phyloP scores from a whole-genome alignment of 2,888 invertebrate species.

The Chesias legatella region DNA sequence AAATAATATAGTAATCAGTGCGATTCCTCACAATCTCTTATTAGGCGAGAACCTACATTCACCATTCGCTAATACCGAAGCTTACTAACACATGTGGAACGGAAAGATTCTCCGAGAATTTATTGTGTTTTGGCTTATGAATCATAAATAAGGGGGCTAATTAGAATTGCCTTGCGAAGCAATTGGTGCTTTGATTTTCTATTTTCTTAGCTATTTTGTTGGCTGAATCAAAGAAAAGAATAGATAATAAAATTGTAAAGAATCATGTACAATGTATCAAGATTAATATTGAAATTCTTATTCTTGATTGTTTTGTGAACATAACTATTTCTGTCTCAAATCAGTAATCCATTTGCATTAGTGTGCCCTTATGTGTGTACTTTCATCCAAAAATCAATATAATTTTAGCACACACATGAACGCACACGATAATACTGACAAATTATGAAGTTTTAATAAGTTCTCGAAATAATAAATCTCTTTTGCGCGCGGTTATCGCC shows the following conservation, averaged over 20 bases:
- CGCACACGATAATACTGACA: slow-evolving; percentile 59
- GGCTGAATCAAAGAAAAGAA: too few species aligned
- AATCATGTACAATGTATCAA: too few species aligned
- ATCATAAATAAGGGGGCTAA: slow-evolving; percentile 79
- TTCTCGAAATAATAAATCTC: slow-evolving; percentile 75
- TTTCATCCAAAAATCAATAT: too few species aligned
- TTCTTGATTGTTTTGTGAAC: too few species aligned
- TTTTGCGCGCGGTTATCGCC: slow-evolving; percentile 63
- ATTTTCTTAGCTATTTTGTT: slow-evolving; percentile 35
- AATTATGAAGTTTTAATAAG: slow-evolving; percentile 76
- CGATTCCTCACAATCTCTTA: slow-evolving; percentile 79
- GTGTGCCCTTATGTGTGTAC: too few species aligned
- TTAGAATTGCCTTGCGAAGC: slow-evolving; percentile 64
- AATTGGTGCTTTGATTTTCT: slow-evolving; percentile 49
- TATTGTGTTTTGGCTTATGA: slow-evolving; percentile 79
- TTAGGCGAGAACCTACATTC: slow-evolving; percentile 77
- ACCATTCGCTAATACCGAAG: slow-evolving; percentile 75
- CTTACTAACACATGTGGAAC: slow-evolving; percentile 78
- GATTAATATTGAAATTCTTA: too few species aligned
- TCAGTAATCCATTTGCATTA: too few species aligned
- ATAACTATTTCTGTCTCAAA: too few species aligned
- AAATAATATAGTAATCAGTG: slow-evolving; percentile 80
- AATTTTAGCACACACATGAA: slow-evolving; percentile 27
- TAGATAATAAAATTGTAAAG: too few species aligned
- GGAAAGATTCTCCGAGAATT: slow-evolving; percentile 75